These are phyloP conservation scores for Semotilus atromaculatus DNA, from an alignment of 2,797 vertebrate species.

Conservation along the genomic window DNA sequence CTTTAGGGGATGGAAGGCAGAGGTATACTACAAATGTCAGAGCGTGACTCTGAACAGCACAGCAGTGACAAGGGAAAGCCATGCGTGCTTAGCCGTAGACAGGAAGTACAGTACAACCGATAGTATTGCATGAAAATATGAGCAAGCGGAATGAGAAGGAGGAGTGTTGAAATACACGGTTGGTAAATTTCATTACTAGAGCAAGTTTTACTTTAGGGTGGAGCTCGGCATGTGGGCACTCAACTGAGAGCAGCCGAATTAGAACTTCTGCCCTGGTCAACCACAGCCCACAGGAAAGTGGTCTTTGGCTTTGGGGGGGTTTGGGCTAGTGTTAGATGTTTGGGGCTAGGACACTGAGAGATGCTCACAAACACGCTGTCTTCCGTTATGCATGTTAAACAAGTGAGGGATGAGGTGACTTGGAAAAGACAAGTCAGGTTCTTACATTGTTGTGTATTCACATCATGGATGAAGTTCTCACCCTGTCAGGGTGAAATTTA, in stretches of 20 bases:
- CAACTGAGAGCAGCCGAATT: slow-evolving; percentile 52
- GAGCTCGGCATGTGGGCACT: slow-evolving; percentile 58
- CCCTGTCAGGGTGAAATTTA: no score
- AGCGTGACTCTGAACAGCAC: slow-evolving; percentile 18
- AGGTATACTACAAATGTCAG: slow-evolving; percentile 20
- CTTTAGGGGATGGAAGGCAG: slow-evolving; percentile 24
- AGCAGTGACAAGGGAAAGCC: background rate
- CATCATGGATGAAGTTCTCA: no score
- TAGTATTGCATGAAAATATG: slow-evolving; percentile 11
- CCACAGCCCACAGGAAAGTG: slow-evolving; percentile 42
- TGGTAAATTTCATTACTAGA: slow-evolving; percentile 43
- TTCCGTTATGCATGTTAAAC: no score
- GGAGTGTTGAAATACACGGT: slow-evolving; percentile 11
- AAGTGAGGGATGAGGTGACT: no score
- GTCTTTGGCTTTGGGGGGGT: background rate
- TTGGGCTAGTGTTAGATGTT: no score
- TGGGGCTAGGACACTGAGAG: no score
- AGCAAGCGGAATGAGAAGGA: slow-evolving; percentile 20
- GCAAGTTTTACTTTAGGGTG: slow-evolving; percentile 59
- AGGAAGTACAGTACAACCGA: slow-evolving; percentile 30
- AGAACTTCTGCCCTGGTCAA: slow-evolving; percentile 19
- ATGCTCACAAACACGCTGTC: no score
- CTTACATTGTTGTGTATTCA: no score
- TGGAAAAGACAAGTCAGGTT: no score
- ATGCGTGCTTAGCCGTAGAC: background rate